These are phyloP conservation scores for Limulus polyphemus DNA, from an alignment of 2,888 invertebrate genomes.

Conservation along the genomic window DNA sequence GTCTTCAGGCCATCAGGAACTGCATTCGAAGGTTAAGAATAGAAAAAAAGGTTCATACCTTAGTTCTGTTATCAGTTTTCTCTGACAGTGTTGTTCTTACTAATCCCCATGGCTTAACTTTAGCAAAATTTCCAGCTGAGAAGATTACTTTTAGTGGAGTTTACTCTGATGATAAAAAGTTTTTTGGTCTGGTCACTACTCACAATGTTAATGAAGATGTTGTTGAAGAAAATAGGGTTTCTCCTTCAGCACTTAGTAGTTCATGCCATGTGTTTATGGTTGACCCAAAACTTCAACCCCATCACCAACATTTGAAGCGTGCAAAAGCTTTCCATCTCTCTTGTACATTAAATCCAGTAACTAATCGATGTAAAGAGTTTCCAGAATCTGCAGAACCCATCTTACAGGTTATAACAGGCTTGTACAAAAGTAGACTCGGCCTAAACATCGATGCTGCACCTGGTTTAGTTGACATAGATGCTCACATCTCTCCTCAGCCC, in stretches of 20 bases:
- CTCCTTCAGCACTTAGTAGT: conserved; percentile 39
- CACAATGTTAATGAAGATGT: conserved; percentile 27
- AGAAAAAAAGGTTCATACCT: conserved; percentile 64
- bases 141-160: conserved; percentile 78
- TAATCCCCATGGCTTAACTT: conserved; percentile 59
- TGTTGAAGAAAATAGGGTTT: conserved; percentile 29
- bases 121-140: conserved; percentile 76
- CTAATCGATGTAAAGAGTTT: conserved; percentile 64
- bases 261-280: conserved; percentile 93
- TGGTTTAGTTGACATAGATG: conserved; percentile 39
- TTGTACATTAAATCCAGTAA: conserved; percentile 49
- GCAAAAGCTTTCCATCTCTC: conserved; percentile 70
- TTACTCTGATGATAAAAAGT: conserved; percentile 76
- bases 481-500: conserved; percentile 63
- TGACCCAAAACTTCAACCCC: conserved; percentile 70
- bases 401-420: conserved; percentile 45
- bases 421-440: conserved; percentile 37
- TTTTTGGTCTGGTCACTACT: conserved; percentile 79
- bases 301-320: conserved; percentile 61
- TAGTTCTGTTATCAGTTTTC: conserved; percentile 70
- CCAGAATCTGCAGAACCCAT: conserved; percentile 63
- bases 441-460: conserved; percentile 22
- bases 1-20: conserved; percentile 59
- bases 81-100: conserved; percentile 63
- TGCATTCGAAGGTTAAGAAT: conserved; percentile 78